phyloP scores from a whole-genome alignment of 2,888 invertebrate species.

The Coleophora deauratella region DNA sequence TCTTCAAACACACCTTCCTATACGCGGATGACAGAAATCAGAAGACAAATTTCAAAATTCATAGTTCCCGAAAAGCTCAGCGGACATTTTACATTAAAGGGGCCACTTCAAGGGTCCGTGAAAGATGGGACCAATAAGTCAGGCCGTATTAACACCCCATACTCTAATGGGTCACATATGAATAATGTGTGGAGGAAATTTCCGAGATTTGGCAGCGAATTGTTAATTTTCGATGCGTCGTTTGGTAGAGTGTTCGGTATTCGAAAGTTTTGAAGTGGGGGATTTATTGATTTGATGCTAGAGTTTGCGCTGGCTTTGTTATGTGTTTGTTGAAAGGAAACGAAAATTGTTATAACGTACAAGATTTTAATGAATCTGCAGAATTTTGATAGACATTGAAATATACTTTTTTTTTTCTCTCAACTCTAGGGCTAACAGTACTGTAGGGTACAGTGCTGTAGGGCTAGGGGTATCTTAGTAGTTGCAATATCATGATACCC shows the following conservation, averaged over 20 bases:
- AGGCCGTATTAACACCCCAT: constrained; percentile 59
- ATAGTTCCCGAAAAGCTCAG: constrained; percentile 2
- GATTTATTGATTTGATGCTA: background rate
- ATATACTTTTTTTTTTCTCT: too few relatives aligned
- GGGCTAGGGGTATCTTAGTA: too few relatives aligned
- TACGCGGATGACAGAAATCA: background rate
- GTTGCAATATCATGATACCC: too few relatives aligned
- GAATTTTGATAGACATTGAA: too few relatives aligned
- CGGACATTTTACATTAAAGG: constrained; percentile 16
- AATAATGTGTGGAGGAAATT: constrained; percentile 60
- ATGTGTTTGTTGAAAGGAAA: too few relatives aligned
- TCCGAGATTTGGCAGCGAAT: constrained; percentile 26
- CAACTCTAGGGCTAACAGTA: too few relatives aligned
- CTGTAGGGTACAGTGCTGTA: too few relatives aligned
- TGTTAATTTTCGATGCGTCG: constrained; percentile 18
- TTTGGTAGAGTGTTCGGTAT: constrained; percentile 1
- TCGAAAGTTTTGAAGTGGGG: too few relatives aligned
- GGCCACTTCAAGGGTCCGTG: constrained; percentile 37
- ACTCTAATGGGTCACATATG: constrained; percentile 55
- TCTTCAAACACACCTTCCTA: background rate
- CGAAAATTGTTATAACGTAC: too few relatives aligned
- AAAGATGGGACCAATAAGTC: constrained; percentile 63
- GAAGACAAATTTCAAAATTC: constrained; percentile 7
- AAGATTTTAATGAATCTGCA: too few relatives aligned
- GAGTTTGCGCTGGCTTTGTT: background rate